Percentiles rank a stretch among this genome's conserved stretches.
These are phyloP conservation scores for Aphis gossypii DNA, from an alignment of 1,140 invertebrate genomes.

Conservation along the genomic window DNA sequence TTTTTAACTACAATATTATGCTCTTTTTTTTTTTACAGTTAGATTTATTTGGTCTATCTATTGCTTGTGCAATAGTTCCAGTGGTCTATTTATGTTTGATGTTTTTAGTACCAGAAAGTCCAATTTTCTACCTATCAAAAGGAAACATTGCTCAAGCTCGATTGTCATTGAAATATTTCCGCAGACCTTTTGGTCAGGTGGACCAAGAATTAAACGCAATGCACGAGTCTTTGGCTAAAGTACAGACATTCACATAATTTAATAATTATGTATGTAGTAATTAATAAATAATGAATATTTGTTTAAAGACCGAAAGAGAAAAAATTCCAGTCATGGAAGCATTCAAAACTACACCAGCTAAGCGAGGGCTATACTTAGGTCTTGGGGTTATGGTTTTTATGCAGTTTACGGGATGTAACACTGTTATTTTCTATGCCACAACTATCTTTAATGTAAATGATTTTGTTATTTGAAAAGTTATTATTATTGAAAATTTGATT, in stretches of 20 bases:
- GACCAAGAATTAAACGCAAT: constrained; percentile 6
- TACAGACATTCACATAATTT: not conserved
- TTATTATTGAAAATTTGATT: not conserved
- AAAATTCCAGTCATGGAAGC: constrained; percentile 67
- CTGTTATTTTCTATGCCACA: constrained; percentile 22
- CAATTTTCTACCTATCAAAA: constrained; percentile 73
- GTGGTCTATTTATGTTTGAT: constrained; percentile 73
- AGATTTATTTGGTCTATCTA: constrained; percentile 73
- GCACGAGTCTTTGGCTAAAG: constrained; percentile 13
- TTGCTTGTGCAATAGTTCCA: constrained; percentile 74
- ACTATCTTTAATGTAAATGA: constrained; percentile 27
- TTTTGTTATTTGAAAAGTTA: not conserved
- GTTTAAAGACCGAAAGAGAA: constrained; percentile 59
- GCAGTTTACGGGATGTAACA: constrained; percentile 74
- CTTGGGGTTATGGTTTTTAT: constrained; percentile 85
- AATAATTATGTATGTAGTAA: not conserved
- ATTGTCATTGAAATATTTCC: constrained; percentile 71
- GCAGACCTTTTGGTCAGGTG: constrained; percentile 67
- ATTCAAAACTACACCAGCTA: constrained; percentile 69
- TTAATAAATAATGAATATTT: not conserved
- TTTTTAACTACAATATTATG: constrained; percentile 40
- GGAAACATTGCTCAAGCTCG: constrained; percentile 67
- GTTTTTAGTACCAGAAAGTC: constrained; percentile 83
- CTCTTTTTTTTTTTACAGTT: constrained; percentile 62
- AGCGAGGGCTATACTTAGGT: constrained; percentile 76